Evolutionary conservation across 2,888 invertebrate species (phyloP).

Genomic region (Drosophila yooni): DNA sequence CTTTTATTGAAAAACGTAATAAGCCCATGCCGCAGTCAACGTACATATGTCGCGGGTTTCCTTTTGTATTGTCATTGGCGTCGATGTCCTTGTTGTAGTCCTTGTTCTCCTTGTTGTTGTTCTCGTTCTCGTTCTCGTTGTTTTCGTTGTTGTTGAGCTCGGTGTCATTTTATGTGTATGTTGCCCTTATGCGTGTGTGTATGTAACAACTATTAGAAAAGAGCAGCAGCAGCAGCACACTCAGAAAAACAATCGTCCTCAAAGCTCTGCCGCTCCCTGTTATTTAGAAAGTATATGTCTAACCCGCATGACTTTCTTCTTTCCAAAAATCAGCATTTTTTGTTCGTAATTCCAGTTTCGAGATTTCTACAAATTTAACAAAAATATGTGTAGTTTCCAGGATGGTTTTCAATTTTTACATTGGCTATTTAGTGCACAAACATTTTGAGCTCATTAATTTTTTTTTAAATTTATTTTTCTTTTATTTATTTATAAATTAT

Average conservation of each 20-base stretch:
- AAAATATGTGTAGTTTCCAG: neutral
- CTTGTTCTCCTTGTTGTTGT: conserved; percentile 26
- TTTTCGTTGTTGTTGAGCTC: conserved; percentile 35
- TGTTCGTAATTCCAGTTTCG: neutral
- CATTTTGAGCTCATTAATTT: neutral
- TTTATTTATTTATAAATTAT: neutral
- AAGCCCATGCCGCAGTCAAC: conserved; percentile 62
- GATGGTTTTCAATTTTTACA: neutral
- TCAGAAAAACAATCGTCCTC: neutral
- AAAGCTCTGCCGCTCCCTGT: neutral
- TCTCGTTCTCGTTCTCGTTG: neutral
- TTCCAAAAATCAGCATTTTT: neutral
- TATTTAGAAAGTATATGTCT: neutral
- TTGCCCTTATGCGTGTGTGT: conserved; percentile 53
- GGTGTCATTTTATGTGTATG: conserved; percentile 41
- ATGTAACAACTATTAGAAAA: conserved; percentile 74
- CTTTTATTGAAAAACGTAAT: conserved; percentile 68
- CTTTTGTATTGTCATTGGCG: conserved; percentile 73
- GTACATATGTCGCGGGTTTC: conserved; percentile 74
- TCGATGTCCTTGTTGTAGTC: conserved; percentile 57
- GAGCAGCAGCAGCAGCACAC: conserved; percentile 40
- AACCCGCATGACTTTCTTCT: neutral
- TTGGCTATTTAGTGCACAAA: neutral
- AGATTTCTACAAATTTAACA: neutral
- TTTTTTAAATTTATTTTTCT: neutral